Percentiles rank a stretch among this genome's conserved stretches.
Conservation (phyloP, 2,113 vertebrate genomes). For the Scomber scombrus region DNA sequence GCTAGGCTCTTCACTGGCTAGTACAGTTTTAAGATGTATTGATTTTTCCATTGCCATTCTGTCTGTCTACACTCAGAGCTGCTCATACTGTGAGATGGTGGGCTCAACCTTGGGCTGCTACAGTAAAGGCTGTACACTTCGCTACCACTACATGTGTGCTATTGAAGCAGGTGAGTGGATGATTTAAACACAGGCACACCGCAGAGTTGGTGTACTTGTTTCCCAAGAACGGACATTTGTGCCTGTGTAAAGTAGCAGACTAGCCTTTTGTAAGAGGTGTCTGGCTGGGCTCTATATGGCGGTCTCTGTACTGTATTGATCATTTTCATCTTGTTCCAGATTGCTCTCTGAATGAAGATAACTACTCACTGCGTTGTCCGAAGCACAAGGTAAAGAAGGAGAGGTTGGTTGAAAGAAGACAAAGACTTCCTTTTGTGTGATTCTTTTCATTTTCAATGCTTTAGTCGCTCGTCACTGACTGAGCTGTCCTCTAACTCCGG, state of each 20-base stretch:
- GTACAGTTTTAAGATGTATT: neutral
- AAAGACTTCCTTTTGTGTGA: neutral
- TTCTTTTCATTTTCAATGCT: constrained; percentile 3
- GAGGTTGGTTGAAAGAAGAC: constrained; percentile 61
- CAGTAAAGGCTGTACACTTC: constrained; percentile 98
- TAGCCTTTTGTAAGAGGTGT: neutral
- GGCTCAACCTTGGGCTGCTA: constrained; percentile 99
- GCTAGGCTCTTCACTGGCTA: neutral
- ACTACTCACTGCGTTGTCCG: constrained; percentile 98
- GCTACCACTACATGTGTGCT: constrained; percentile 98
- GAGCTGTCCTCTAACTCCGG: neutral
- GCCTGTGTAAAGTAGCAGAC: neutral
- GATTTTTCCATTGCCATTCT: neutral
- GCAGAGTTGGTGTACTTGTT: constrained; percentile 10
- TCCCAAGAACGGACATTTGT: neutral
- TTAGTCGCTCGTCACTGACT: neutral
- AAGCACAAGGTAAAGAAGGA: constrained; percentile 97
- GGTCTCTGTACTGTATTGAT: constrained; percentile 1
- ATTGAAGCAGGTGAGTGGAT: constrained; percentile 93
- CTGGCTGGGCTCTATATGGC: neutral
- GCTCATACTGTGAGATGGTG: constrained; percentile 96
- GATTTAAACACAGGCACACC: neutral
- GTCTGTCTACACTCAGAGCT: constrained; percentile 86
- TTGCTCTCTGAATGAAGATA: constrained; percentile 98
- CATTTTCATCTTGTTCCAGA: constrained; percentile 81